Conservation (phyloP, 2,113 vertebrate species). For the Tauraco erythrolophus region DNA sequence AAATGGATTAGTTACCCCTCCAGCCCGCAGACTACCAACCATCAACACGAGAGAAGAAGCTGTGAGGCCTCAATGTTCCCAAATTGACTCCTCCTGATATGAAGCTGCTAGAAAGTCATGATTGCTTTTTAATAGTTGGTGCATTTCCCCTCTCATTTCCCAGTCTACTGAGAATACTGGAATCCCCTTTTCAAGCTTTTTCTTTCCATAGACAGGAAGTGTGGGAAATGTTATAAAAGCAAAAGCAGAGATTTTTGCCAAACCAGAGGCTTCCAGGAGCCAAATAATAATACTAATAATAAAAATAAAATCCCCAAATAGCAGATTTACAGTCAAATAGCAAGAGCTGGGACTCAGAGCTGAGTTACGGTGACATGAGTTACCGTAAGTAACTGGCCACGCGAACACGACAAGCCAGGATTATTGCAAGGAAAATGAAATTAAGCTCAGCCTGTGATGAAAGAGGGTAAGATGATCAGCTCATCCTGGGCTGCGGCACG, state of each 20-base stretch:
- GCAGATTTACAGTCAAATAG: background rate
- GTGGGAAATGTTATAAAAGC: background rate
- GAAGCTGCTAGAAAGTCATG: background rate
- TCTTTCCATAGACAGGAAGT: background rate
- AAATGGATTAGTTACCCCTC: background rate
- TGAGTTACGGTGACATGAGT: background rate
- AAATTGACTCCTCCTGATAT: background rate
- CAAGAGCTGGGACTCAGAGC: background rate
- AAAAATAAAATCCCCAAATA: background rate
- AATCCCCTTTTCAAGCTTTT: background rate
- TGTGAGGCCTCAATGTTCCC: background rate
- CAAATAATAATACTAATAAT: background rate
- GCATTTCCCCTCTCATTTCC: background rate
- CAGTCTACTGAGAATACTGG: background rate
- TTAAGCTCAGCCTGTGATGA: background rate
- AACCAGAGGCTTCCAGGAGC: background rate
- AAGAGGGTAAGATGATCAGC: background rate
- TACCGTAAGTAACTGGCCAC: background rate
- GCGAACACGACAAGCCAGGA: background rate
- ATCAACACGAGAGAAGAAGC: background rate
- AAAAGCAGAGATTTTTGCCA: constrained; percentile 12
- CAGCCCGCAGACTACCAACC: background rate
- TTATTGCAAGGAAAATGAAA: background rate
- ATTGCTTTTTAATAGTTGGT: background rate
- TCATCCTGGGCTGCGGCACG: background rate